Evolutionary conservation across 1,140 invertebrate species (phyloP), one percentile per base, ranked within the genome.

Genomic region (Camponotus pennsylvanicus): DNA sequence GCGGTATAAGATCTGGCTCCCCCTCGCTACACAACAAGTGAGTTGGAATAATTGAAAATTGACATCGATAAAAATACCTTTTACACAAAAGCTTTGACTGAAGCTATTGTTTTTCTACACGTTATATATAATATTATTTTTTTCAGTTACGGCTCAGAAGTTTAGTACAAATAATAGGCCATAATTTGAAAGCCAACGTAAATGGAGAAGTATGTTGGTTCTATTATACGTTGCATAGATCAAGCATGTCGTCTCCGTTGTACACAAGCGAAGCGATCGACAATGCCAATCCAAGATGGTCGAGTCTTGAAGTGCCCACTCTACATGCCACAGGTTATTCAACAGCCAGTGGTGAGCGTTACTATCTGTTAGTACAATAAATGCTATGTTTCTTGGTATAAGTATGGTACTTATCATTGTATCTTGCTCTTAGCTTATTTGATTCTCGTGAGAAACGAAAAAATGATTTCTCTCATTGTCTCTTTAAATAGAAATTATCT

Each of bases 221-320:
- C 91, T 98, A 98, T 92, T 97, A 97, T 86, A 98, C 98, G 0
- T 94, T 98, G 34, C 98, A 98, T 93, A 95, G 97, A 87, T 97
- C 97, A 3, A 96, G 96, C 75, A 98, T 98, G 97, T 97, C 97
- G 55, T 97, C 97, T 75, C 98, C 98, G 18, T 97, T 99, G 89
- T 99, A 98, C 92, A 98, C 97, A 3, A 99, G 98, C 94, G 98
- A 98, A 93, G 96, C 96, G 89, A 95, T 98, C 82, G 96, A 96
- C 79, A 97, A 97, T 87, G 94, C 95, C 73, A 97, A 97, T 95
- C 97, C 97, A 75, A 97, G 97, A 93, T 98, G 98, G 98, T 96
- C 96, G 78, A 97, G 92, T 90, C 85, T 95, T 27, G 94, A 95
- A 92, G 92, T 95, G 87, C 93, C 94, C 89, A 94, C 91, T 87